Percentiles rank a stretch among this genome's conserved stretches.
Conservation (phyloP, 2,113 vertebrate species). For the Mionectes macconnelli region DNA sequence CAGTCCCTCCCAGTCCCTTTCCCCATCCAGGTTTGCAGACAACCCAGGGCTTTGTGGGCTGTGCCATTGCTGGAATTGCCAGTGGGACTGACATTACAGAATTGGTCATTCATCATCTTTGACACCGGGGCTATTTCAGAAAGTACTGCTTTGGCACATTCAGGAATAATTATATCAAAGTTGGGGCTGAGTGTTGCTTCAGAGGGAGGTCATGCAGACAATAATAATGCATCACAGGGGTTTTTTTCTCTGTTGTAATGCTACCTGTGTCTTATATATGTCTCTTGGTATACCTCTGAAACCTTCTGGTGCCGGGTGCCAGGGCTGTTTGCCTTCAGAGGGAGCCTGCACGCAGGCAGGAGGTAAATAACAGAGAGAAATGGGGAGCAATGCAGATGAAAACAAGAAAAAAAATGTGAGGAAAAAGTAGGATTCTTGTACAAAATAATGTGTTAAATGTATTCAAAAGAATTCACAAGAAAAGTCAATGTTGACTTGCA, state of each 20-base stretch:
- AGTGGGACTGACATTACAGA: conserved; percentile 65
- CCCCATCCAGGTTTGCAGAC: not conserved
- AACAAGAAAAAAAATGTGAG: not conserved
- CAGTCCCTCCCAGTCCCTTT: not conserved
- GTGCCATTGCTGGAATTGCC: conserved; percentile 35
- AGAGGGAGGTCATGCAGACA: conserved; percentile 50
- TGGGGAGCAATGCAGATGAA: not conserved
- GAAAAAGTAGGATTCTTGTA: not conserved
- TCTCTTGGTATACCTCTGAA: not conserved
- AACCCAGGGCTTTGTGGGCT: not conserved
- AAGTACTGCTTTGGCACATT: conserved; percentile 66
- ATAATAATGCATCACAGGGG: conserved; percentile 27
- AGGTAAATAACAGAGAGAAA: not conserved
- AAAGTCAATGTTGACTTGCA: not conserved
- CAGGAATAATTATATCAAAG: conserved; percentile 64
- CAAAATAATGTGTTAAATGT: not conserved
- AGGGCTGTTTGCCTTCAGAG: not conserved
- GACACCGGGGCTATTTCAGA: conserved; percentile 63
- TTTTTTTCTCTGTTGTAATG: not conserved
- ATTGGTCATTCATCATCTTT: conserved; percentile 67
- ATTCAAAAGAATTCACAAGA: not conserved
- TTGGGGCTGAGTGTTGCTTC: not conserved
- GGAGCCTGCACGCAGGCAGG: not conserved
- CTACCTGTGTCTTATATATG: not conserved
- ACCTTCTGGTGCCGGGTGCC: not conserved